Evolutionary conservation across 2,888 invertebrate species (phyloP), one percentile per base, ranked within the genome.

Genomic region (Stenotaenia linearis): DNA sequence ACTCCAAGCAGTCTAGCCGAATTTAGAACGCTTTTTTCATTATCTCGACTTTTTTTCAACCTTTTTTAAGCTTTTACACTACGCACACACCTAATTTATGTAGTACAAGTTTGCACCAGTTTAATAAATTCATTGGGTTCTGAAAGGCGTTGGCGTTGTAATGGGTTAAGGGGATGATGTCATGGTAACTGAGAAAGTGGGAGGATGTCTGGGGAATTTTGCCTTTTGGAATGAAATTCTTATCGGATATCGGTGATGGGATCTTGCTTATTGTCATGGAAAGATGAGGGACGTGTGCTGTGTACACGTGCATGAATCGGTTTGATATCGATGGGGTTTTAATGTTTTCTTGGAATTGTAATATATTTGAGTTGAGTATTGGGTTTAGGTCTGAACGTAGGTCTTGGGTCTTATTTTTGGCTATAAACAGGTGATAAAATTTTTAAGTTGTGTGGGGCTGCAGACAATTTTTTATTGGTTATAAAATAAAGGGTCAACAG

Each of bases 1-100:
- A 69, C 69, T 69, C 69, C 69, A 69, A 25, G 69, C 69, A 28
- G 69, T 69, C 28, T 69, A 69, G 69, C 69, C 28, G 12, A n/a
- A 69, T 69, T 69, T 69, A 69, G 69, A 69, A 69, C 4, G 5
- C 5, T 18, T 50, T 50, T 40, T 12, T 56, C 21, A 3, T 23
- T 56, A 1, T 56, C 3, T 56, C 1, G n/a, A 1, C 21, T 56
- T 56, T 50, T 18, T 18, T 0, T 50, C 6, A 15, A 7, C 6
- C 12, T 1, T 37, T 37, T 4, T 37, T 37, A 12, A 10, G 5
- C 40, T 40, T 10, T 12, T 15, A 2, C 5, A 37, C 7, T 45
- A 15, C 50, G 7, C 50, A 18, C 18, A 5, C 50, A 18, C 50
- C 21, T n/a, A 50, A 50, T 50, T 50, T 50, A 32, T 9, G 1